Conservation (phyloP, 2,888 invertebrate genomes). For the Tachina fera region DNA sequence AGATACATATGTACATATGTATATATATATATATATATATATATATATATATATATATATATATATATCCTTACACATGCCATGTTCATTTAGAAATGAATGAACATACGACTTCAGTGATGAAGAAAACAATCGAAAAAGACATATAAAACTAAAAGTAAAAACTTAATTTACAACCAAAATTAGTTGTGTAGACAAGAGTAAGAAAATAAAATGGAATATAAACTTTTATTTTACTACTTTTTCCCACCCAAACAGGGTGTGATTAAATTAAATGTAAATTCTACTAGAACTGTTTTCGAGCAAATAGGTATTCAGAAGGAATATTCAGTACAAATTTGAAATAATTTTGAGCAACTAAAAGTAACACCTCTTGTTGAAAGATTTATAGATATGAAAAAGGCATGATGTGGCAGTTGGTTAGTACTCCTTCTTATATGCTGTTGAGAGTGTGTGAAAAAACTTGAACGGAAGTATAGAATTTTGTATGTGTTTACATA, state of each 20-base stretch:
- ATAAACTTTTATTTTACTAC: conserved; percentile 51
- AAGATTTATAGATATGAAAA: not conserved
- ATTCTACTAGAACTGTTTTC: not conserved
- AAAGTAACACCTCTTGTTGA: not conserved
- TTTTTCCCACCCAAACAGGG: not conserved
- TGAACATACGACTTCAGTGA: not conserved
- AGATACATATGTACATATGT: not conserved
- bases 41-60: not conserved
- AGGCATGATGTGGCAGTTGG: not conserved
- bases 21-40: conserved; percentile 23
- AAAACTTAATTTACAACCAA: conserved; percentile 65
- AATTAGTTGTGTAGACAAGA: conserved; percentile 67
- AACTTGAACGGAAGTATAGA: conserved; percentile 46
- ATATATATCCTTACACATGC: conserved; percentile 61
- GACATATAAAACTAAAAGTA: conserved; percentile 13
- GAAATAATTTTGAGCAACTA: too few species aligned
- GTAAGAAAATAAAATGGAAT: conserved; percentile 45
- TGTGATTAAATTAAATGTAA: not conserved
- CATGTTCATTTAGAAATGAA: conserved; percentile 49
- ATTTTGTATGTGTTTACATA: conserved; percentile 51
- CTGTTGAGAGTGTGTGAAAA: conserved; percentile 8
- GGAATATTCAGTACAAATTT: too few species aligned
- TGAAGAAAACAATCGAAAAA: conserved; percentile 15
- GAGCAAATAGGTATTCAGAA: too few species aligned
- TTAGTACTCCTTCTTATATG: not conserved